Conservation (phyloP, 2,888 invertebrate species). For the Leptothorax acervorum region DNA sequence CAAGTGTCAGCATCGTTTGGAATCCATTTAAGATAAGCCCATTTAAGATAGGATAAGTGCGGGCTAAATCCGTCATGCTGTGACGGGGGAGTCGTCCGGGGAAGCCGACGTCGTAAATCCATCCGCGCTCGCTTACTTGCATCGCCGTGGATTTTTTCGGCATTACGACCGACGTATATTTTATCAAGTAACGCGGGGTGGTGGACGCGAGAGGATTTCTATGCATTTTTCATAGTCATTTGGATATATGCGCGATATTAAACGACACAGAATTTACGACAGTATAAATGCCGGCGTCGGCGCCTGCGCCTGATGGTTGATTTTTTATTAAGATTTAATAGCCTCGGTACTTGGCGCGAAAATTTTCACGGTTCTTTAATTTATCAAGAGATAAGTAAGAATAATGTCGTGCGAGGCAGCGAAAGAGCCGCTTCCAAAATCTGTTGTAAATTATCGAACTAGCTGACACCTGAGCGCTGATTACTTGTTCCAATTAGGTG, state of each 20-base stretch:
- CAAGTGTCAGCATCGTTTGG: neutral
- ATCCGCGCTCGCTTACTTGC: conserved; percentile 35
- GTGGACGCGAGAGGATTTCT: conserved; percentile 10
- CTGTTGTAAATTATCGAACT: conserved; percentile 15
- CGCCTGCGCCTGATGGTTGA: conserved; percentile 41
- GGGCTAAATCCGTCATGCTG: conserved; percentile 31
- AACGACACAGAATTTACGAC: conserved; percentile 44
- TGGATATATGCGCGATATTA: conserved; percentile 49
- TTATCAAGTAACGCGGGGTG: conserved; percentile 36
- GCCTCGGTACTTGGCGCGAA: neutral
- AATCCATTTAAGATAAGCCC: conserved; percentile 28
- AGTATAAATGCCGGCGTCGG: conserved; percentile 34
- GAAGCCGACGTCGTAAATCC: conserved; percentile 37
- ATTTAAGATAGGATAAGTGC: conserved; percentile 41
- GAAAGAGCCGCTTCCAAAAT: conserved; percentile 5
- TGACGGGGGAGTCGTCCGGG: neutral
- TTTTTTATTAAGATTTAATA: conserved; percentile 50
- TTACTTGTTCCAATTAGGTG: neutral
- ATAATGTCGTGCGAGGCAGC: conserved; percentile 9
- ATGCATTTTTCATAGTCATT: conserved; percentile 54
- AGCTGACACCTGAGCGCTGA: too few species aligned
- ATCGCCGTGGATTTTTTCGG: conserved; percentile 42
- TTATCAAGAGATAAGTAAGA: conserved; percentile 37
- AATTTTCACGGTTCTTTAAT: conserved; percentile 28
- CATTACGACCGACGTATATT: conserved; percentile 39